Percentiles rank a stretch among this genome's conserved stretches.
These are phyloP conservation scores for Geopemphigus sp. DNA, from an alignment of 1,140 invertebrate species.

Conservation along the genomic window DNA sequence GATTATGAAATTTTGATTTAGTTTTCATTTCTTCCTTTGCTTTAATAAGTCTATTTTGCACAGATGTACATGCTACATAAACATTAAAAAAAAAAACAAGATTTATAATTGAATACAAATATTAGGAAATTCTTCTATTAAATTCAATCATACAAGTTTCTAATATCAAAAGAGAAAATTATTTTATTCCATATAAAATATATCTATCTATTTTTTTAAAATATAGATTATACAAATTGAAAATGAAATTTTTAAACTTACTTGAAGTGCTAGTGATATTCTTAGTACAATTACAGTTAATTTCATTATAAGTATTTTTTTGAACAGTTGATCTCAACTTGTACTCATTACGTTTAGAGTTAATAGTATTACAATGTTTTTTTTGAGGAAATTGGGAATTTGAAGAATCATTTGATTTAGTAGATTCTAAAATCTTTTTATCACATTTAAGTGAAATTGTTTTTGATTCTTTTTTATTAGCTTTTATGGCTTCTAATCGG, in stretches of 20 bases:
- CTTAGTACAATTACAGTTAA: not conserved
- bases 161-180: not conserved
- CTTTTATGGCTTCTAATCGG: slow-evolving; percentile 38
- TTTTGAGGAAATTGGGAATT: not conserved
- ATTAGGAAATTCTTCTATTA: not conserved
- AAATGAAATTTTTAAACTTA: slow-evolving; percentile 11
- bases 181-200: no score
- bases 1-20: not conserved
- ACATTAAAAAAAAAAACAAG: not conserved
- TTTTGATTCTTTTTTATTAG: slow-evolving; percentile 5
- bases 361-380: not conserved
- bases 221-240: not conserved
- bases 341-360: not conserved
- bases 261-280: not conserved
- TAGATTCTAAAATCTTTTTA: slow-evolving; percentile 7
- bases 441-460: not conserved
- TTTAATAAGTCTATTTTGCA: slow-evolving; percentile 25
- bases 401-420: no score
- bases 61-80: not conserved
- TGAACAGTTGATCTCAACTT: not conserved
- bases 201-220: no score
- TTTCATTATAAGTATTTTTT: not conserved
- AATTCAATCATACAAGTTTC: not conserved
- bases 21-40: slow-evolving; percentile 25
- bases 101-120: not conserved